A percentile compares a stretch with the other conserved stretches of the same genome.
Evolutionary conservation across 2,113 vertebrate genomes (phyloP).

Genomic region (Ivindomyrus marchei): DNA sequence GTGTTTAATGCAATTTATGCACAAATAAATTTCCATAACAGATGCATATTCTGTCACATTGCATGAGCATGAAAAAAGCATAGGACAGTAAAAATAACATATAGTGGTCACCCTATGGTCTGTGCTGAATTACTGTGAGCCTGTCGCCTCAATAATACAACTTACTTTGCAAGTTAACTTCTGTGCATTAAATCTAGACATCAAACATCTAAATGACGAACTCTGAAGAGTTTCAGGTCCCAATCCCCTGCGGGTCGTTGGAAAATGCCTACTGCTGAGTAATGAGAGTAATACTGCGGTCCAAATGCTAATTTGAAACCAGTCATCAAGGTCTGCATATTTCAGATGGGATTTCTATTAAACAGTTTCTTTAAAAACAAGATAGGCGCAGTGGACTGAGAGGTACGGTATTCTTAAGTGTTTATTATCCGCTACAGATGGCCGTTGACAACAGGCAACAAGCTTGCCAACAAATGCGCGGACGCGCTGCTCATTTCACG

Average conservation of each 20-base stretch:
- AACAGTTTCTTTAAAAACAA: neutral
- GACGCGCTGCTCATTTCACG: slow-evolving; percentile 21
- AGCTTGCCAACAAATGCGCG: neutral
- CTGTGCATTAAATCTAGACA: neutral
- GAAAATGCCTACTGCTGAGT: neutral
- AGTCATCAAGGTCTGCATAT: neutral
- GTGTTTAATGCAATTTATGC: neutral
- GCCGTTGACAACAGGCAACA: neutral
- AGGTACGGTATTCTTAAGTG: neutral
- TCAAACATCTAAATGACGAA: neutral
- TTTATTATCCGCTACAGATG: neutral
- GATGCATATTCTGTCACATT: neutral
- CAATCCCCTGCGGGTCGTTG: neutral
- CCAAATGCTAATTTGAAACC: neutral
- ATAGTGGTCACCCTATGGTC: neutral
- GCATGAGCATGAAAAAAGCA: neutral
- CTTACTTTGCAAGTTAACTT: neutral
- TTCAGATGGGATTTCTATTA: neutral
- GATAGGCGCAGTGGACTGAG: neutral
- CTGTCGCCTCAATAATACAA: neutral
- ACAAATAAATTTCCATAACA: neutral
- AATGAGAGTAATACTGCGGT: neutral
- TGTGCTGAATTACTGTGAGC: neutral
- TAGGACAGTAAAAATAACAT: neutral
- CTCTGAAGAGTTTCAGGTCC: neutral